Evolutionary conservation across 2,113 vertebrate species (phyloP), one percentile per base, ranked within the genome.

Genomic region (Centropristis striata): DNA sequence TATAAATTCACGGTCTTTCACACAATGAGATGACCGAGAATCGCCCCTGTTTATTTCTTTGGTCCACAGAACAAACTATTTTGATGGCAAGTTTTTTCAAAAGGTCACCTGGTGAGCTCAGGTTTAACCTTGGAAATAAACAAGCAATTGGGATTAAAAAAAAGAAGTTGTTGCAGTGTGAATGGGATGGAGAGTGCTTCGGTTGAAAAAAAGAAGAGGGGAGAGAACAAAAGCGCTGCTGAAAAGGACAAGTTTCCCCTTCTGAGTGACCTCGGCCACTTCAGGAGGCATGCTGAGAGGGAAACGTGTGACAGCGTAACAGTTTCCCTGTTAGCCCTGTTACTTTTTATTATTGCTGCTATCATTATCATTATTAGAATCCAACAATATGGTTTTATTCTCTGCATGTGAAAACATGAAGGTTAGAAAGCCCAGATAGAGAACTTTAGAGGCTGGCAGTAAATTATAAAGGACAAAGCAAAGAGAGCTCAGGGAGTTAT

Each of bases 211-310:
- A 58, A 3, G 28, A 63, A 64, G 41, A 75, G 14, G 44, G 25
- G 1, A 46, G 32, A 59, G 86, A 61, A 81, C 67, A 88, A 86
- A 87, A 50, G 65, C 21, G 14, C 49, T 23, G 18, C 14, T 83
- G 78, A 77, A 82, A 85, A 66, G 71, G 61, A 65, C 67, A 75
- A 70, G 50, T 61, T 89, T 49, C 61, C 57, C 75, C 75, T 15
- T 46, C 70, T 78, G 61, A 78, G 70, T 71, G 83, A 79, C 76
- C 75, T 85, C 81, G 8, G 47, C 47, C 57, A 75, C 67, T 71
- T 71, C 51, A 77, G 55, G 50, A 70, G 20, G 36, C 65, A 25
- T 76, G 47, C 61, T 44, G 27, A 66, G 37, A 46, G 28, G n/a
- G 47, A 16, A 4, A 53, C 23, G 65, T 58, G 63, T 61, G 49